Evolutionary conservation across 1,140 invertebrate genomes (phyloP), one percentile per base, ranked within the genome.

Genomic region (Dendrolimus punctatus): DNA sequence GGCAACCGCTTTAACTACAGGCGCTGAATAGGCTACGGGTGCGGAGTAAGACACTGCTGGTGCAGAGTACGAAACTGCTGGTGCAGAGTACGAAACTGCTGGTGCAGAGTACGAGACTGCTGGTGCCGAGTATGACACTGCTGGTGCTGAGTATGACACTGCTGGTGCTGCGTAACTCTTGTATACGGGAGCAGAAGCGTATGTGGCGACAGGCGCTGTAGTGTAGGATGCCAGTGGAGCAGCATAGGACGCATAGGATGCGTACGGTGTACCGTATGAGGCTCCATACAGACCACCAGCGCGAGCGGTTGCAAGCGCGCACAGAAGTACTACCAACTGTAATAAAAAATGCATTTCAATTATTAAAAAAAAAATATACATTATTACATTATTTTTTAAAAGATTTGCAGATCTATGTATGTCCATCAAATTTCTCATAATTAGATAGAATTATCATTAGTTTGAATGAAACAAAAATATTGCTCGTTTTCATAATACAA

Each of bases 281-380:
- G 60, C 55, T 8, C 55, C 57, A 47, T 60, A 62, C 5, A 66
- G 39, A 10, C 64, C 64, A 52, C 64, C 56, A 45, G 64, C 64
- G 42, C 60, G 60, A 54, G 55, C 60, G 44, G 69, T 73, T 39
- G 80, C 81, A 43, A 85, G 60, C 46, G 78, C 82, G 74, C 82
- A 85, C 64, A 83, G 60, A 51, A 85, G 68, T 55, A 85, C 68
- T 60, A 85, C 52, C 51, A 85, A 69, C 82, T 85, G 74, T 5
- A 74, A 80, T 45, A 54, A 57, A 41, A 46, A 54, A 45, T 36
- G 7, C 5, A 41, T 44, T 5, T 42, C 45, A 40, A 50, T n/a
- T 50, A 50, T n/a, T 10, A 40, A 49, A 45, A n/a, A n/a, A 8
- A 36, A 8, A 23, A 46, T 7, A 36, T 10, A 5, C 6, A 10